A percentile compares a stretch with the other conserved stretches of the same genome.
Evolutionary conservation across 92 coral and sea anemone species (phyloP).

Genomic region (Scolanthus callimorphus): DNA sequence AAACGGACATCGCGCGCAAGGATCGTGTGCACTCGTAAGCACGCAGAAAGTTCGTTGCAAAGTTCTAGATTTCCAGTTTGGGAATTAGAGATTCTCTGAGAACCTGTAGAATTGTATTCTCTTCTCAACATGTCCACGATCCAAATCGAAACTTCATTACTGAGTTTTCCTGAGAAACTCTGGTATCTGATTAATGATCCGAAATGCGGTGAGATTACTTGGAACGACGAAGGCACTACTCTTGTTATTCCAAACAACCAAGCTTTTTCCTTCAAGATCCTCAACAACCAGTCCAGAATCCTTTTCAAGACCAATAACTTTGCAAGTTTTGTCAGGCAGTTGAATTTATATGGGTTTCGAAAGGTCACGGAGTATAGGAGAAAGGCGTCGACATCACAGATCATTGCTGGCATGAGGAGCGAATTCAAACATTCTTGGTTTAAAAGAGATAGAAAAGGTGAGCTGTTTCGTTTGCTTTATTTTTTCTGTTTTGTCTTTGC

Average conservation of each 20-base stretch:
- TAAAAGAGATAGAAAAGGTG: slow-evolving; percentile 64
- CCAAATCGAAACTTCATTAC: slow-evolving; percentile 28
- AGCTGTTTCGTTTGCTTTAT: slow-evolving; percentile 5
- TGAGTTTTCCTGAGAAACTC: slow-evolving; percentile 83
- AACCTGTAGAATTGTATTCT: slow-evolving; percentile 2
- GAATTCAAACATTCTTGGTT: slow-evolving; percentile 77
- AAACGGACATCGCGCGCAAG: too few species aligned
- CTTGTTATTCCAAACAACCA: slow-evolving; percentile 70
- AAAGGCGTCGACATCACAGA: slow-evolving; percentile 10
- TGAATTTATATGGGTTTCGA: slow-evolving; percentile 95
- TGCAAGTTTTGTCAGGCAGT: slow-evolving; percentile 94
- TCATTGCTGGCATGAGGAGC: slow-evolving; percentile 37
- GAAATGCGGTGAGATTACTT: slow-evolving; percentile 48
- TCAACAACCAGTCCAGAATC: slow-evolving; percentile 57
- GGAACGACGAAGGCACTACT: slow-evolving; percentile 74
- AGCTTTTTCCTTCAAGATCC: slow-evolving; percentile 63
- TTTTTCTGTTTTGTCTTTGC: too few species aligned
- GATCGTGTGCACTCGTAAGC: background rate
- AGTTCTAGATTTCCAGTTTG: background rate
- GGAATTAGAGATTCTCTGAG: slow-evolving; percentile 7
- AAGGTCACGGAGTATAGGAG: slow-evolving; percentile 71
- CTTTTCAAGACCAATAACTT: slow-evolving; percentile 89
- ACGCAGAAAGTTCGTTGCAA: background rate
- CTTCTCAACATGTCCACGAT: background rate
- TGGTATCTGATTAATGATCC: slow-evolving; percentile 90